These are phyloP conservation scores for Thamnaconus septentrionalis DNA, from an alignment of 2,113 vertebrate genomes.

Conservation along the genomic window DNA sequence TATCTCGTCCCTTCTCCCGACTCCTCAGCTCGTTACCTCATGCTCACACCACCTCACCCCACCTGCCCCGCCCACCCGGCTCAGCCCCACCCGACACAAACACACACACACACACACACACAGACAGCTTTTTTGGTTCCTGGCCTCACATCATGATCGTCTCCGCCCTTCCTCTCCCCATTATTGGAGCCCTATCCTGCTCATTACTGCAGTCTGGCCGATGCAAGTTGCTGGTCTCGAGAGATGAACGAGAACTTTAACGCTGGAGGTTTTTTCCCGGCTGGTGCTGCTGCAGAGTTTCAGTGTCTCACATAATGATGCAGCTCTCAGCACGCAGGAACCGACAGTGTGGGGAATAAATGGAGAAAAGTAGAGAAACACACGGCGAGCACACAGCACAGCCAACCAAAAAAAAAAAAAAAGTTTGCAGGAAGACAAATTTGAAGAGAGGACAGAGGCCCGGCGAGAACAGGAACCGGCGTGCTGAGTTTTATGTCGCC, in stretches of 20 bases:
- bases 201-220: slow-evolving; percentile 29
- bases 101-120: too few species aligned
- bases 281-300: slow-evolving; percentile 53
- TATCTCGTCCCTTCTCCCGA: slow-evolving; percentile 13
- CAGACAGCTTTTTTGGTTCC: not conserved
- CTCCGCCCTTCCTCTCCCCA: slow-evolving; percentile 11
- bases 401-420: too few species aligned
- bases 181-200: slow-evolving; percentile 19
- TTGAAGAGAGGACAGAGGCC: not conserved
- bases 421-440: too few species aligned
- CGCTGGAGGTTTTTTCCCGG: slow-evolving; percentile 85
- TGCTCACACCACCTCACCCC: slow-evolving; percentile 38
- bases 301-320: slow-evolving; percentile 35
- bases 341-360: not conserved
- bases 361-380: too few species aligned
- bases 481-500: slow-evolving; percentile 68
- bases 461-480: slow-evolving; percentile 49
- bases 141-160: slow-evolving; percentile 23
- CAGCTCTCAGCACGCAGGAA: not conserved
- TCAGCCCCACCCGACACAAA: not conserved
- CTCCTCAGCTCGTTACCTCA: slow-evolving; percentile 6
- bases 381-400: too few species aligned
- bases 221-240: slow-evolving; percentile 37
- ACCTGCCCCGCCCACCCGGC: slow-evolving; percentile 19
- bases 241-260: slow-evolving; percentile 87